A percentile compares a stretch with the other conserved stretches of the same genome.
phyloP scores from a whole-genome alignment of 2,113 vertebrate genomes.

The Cottus gobio region DNA sequence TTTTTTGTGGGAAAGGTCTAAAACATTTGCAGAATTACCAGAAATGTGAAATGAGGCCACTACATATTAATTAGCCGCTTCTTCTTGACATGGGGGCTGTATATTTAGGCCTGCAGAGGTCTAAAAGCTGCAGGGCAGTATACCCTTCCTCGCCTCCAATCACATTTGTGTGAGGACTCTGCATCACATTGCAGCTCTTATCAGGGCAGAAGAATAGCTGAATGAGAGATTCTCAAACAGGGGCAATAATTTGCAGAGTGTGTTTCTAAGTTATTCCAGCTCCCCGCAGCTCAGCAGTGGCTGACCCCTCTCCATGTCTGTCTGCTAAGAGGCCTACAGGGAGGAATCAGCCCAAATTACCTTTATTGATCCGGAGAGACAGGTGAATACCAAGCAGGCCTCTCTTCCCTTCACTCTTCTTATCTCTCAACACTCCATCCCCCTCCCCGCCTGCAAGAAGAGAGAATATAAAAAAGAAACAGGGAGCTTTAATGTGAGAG shows the following conservation, averaged over 20 bases:
- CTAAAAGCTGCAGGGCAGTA: not conserved
- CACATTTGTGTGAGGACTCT: conserved; percentile 31
- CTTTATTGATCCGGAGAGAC: conserved; percentile 84
- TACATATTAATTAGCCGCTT: not conserved
- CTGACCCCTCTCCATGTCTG: conserved; percentile 79
- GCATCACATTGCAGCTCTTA: conserved; percentile 32
- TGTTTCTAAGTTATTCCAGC: conserved; percentile 82
- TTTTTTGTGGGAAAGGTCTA: not conserved
- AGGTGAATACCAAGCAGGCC: conserved; percentile 84
- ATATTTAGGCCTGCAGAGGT: not conserved
- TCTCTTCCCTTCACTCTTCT: conserved; percentile 62
- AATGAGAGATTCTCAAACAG: conserved; percentile 73
- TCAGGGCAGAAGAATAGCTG: conserved; percentile 54
- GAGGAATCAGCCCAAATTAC: conserved; percentile 85
- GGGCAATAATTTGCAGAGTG: conserved; percentile 76
- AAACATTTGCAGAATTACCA: not conserved
- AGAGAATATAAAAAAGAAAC: conserved; percentile 38
- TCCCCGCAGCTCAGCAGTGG: conserved; percentile 78
- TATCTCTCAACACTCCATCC: conserved; percentile 55
- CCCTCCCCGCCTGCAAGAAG: conserved; percentile 29
- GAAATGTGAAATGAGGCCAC: not conserved
- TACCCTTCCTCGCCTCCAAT: not conserved
- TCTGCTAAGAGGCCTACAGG: conserved; percentile 82
- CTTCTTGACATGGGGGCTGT: not conserved
- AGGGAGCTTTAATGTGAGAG: conserved; percentile 34